Evolutionary conservation across 2,888 invertebrate species (phyloP), one percentile per base, ranked within the genome.

Genomic region (Mycogona germanica): DNA sequence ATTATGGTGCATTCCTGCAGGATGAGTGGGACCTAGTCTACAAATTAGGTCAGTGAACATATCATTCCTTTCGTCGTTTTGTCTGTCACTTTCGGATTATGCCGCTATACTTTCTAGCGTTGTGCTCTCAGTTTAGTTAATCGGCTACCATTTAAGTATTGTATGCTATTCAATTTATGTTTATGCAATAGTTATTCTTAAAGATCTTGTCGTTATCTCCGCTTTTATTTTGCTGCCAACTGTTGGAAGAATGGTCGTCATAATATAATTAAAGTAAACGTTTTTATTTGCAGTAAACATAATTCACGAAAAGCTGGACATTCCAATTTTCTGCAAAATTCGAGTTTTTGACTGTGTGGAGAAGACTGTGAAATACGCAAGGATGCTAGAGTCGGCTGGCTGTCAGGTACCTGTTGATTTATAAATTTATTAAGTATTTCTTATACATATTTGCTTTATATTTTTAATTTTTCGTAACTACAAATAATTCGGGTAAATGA

Each of bases 291-390:
- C 64, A 71, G 70, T 72, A 6, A 65, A 60, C 17, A 51, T 59
- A n/a, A 61, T 60, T 19, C 50, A 79, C 58, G 71, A 76, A 64
- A 77, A 81, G 59, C 76, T 89, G 6, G 75, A 78, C 57, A 76
- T 96, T 55, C 96, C 97, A 38, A 82, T 98, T n/a, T 93, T 95
- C 17, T 96, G 95, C 70, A 98, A 98, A 76, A 83, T 98, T 46
- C 78, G 98, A 62, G 79, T 95, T 58, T 95, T 93, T 73, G 80
- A 86, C 53, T 84, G 82, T 65, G 73, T 88, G 44, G 77, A 82
- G 42, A 87, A 82, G 68, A 93, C 97, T 0, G 78, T 97, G 19
- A 71, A 80, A 55, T 98, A 97, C 77, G 97, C 96, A 3, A 76
- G 84, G 71, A 89, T 95, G 89, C 72, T 98, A 59, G 95, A 96